phyloP scores from a whole-genome alignment of 2,797 vertebrate species.

The Dryobates pubescens region DNA sequence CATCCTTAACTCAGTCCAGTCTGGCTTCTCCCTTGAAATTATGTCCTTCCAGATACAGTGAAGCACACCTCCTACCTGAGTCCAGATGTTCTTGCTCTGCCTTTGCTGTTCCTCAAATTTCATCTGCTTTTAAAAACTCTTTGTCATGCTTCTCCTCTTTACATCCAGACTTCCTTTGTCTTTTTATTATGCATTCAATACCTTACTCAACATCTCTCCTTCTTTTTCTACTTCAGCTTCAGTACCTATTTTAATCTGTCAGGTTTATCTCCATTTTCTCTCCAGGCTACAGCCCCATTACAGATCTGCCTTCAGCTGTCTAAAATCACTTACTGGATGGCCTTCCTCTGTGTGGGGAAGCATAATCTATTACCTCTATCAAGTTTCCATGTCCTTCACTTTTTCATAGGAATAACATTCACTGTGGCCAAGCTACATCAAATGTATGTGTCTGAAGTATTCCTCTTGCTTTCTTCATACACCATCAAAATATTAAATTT shows the following conservation, averaged over 20 bases:
- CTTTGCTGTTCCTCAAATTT: background rate
- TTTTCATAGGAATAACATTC: background rate
- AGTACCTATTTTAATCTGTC: background rate
- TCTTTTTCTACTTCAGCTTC: background rate
- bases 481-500: background rate
- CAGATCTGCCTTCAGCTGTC: background rate
- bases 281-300: background rate
- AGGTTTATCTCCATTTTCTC: background rate
- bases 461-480: background rate
- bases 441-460: background rate
- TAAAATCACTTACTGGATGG: background rate
- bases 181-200: background rate
- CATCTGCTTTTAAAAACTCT: background rate
- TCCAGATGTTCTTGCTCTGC: background rate
- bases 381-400: background rate
- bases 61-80: background rate
- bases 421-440: background rate
- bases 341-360: background rate
- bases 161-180: background rate
- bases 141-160: background rate
- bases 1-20: background rate
- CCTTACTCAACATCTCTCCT: background rate
- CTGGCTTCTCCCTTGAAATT: background rate
- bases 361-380: background rate
- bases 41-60: background rate